Base-by-base conservation (phyloP, 2,113 vertebrate species). In the Propithecus coquereli region DNA sequence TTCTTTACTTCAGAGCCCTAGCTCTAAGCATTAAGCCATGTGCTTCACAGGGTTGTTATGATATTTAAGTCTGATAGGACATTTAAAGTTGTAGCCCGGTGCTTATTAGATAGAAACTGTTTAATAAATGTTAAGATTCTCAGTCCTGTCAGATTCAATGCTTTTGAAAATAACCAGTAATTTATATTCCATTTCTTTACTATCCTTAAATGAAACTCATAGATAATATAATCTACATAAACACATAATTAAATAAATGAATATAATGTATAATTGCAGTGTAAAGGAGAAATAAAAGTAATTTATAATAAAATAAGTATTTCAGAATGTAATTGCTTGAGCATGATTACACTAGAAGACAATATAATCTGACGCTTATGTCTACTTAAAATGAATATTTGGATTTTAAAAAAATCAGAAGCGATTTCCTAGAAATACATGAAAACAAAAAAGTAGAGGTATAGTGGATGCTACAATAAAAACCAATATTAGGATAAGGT, bases 271-370 rank as follows among this genome's bases (percentile, higher is more conserved):
- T 73, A 68, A 83, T 92, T 94, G 57, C 32, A 96, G 61, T 91
- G 37, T 80, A 97, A 92, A 90, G 83, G 54, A 92, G 76, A 96
- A 95, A 88, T 85, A 82, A 95, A 95, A 74, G n/a, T 77, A 92
- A 70, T 79, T 95, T 86, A 79, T 94, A 84, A 50, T 94, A 90
- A 77, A 92, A 92, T 95, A 87, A 88, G 57, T 87, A 87, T 94
- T 92, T 96, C 22, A 84, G 76, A 87, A 34, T 87, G 23, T 93
- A 92, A 89, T 70, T 96, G 76, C 70, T 88, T 81, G 34, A 10
- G 32, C 32, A 57, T 84, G 34, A 93, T 94, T 73, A 90, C 4
- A 20, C 13, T 73, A 89, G 87, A 85, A 81, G 87, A 94, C 34
- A 91, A 3, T 73, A 37, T 0, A 57, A 18, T 73, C 22, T 73